Conservation (phyloP, 2,888 invertebrate genomes). For the Lycophotia porphyrea region DNA sequence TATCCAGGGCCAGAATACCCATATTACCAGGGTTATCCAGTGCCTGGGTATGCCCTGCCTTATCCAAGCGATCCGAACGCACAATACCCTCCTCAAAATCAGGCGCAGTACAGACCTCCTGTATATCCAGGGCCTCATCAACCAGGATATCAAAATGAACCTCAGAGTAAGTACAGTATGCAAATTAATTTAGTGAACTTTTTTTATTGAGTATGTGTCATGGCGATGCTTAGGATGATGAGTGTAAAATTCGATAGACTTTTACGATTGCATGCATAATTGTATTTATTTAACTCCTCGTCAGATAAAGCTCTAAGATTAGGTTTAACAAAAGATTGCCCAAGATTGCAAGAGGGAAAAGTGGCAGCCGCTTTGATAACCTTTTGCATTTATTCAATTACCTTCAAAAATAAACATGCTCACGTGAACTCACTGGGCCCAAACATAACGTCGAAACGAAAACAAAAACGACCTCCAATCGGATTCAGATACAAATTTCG, state of each 20-base stretch:
- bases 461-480: not conserved
- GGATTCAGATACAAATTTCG: not conserved
- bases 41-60: conserved; percentile 16
- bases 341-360: too few species aligned
- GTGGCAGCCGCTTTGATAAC: not conserved
- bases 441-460: not conserved
- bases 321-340: too few species aligned
- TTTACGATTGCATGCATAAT: not conserved
- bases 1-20: conserved; percentile 19
- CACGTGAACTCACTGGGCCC: not conserved
- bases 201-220: not conserved
- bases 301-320: not conserved
- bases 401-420: not conserved
- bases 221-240: not conserved
- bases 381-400: not conserved
- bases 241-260: not conserved
- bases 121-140: conserved; percentile 53
- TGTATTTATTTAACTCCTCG: not conserved
- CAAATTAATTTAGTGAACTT: not conserved
- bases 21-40: conserved; percentile 34
- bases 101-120: conserved; percentile 16
- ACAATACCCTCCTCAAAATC: conserved; percentile 38
- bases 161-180: conserved; percentile 32
- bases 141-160: conserved; percentile 36
- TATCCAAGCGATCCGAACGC: conserved; percentile 9